These are phyloP conservation scores for Aplysina aerophoba DNA, from an alignment of 37 sponge, comb jelly and placozoan genomes.

Conservation along the genomic window DNA sequence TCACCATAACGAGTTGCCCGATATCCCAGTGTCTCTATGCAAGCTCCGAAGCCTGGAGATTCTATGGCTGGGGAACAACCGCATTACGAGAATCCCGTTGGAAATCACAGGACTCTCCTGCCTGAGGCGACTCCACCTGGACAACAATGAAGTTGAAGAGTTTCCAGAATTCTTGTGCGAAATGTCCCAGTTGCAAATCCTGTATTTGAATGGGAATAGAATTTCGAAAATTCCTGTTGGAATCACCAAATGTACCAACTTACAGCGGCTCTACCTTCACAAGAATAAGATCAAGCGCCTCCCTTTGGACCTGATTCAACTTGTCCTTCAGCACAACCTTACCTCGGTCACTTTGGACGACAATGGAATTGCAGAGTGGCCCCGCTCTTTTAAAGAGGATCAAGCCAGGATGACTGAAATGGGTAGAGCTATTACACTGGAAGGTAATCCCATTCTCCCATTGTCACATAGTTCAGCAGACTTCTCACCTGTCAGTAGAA, in stretches of 20 bases:
- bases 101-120: slow-evolving; percentile 42
- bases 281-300: slow-evolving; percentile 60
- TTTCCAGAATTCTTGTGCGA: slow-evolving; percentile 59
- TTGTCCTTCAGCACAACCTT: slow-evolving; percentile 14
- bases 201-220: slow-evolving; percentile 71
- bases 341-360: slow-evolving; percentile 48
- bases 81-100: slow-evolving; percentile 53
- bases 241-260: slow-evolving; percentile 31
- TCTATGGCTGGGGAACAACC: slow-evolving; percentile 70
- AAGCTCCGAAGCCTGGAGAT: slow-evolving; percentile 48
- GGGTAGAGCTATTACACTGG: neutral
- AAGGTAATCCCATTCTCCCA: neutral
- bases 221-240: slow-evolving; percentile 30
- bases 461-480: neutral
- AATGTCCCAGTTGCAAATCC: slow-evolving; percentile 44
- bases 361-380: slow-evolving; percentile 55
- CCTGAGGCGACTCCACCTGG: slow-evolving; percentile 67
- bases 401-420: neutral
- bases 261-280: slow-evolving; percentile 65
- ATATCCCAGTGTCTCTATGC: slow-evolving; percentile 47
- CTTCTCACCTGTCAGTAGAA: neutral
- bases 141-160: slow-evolving; percentile 50
- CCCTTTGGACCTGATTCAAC: slow-evolving; percentile 42
- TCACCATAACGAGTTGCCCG: slow-evolving; percentile 60
- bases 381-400: slow-evolving; percentile 26